These are phyloP conservation scores for Physocephala rufipes DNA, from an alignment of 2,888 invertebrate species.

Conservation along the genomic window DNA sequence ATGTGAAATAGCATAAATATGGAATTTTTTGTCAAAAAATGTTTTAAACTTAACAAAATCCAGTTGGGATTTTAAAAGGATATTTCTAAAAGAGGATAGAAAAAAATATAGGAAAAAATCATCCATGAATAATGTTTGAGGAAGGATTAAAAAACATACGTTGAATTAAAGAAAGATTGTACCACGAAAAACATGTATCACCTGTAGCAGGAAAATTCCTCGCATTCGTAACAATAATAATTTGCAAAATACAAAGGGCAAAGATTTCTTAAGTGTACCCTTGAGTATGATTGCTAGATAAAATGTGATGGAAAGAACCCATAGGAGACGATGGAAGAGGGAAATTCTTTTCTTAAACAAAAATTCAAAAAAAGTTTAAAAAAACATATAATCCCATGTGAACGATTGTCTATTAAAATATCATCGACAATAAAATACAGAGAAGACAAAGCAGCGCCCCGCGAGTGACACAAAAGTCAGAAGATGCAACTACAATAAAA, in stretches of 20 bases:
- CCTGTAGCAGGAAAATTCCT: no score
- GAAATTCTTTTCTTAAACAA: conserved; percentile 1
- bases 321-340: background rate
- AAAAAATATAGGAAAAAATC: no score
- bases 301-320: background rate
- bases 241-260: background rate
- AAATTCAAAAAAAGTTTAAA: background rate
- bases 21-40: conserved; percentile 12
- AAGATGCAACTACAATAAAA: background rate
- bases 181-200: no score
- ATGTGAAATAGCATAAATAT: background rate
- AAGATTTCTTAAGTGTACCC: conserved; percentile 34
- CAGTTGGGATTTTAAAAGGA: no score
- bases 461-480: no score
- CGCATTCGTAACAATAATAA: background rate
- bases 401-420: conserved; percentile 38
- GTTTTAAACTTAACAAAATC: conserved; percentile 2
- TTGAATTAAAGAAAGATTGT: no score
- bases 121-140: no score
- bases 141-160: no score
- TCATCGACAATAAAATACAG: conserved; percentile 21
- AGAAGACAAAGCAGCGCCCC: background rate
- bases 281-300: conserved; percentile 9
- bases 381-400: conserved; percentile 27
- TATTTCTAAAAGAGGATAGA: no score